These are phyloP conservation scores for Mythimna pallens DNA, from an alignment of 2,888 invertebrate genomes.

Conservation along the genomic window DNA sequence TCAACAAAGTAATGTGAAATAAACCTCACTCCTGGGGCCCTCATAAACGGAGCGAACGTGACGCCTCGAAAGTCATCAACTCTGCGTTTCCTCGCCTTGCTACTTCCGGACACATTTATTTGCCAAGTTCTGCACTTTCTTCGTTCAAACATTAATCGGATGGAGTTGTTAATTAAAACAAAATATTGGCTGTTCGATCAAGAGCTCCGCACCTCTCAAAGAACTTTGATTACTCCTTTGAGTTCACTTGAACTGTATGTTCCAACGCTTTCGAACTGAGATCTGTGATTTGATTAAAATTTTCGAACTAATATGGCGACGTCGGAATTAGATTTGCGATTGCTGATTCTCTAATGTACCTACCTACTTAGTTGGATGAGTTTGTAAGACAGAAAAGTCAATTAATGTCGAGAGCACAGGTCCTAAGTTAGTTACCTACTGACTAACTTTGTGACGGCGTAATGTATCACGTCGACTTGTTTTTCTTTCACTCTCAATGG, in stretches of 20 bases:
- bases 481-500: slow-evolving; percentile 1
- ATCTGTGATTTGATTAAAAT: slow-evolving; percentile 28
- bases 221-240: slow-evolving; percentile 25
- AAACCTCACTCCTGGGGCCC: slow-evolving; percentile 19
- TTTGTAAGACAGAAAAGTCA: slow-evolving; percentile 30
- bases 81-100: background rate
- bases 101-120: slow-evolving; percentile 40
- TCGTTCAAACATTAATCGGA: slow-evolving; percentile 44
- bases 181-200: slow-evolving; percentile 51
- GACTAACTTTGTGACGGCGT: slow-evolving; percentile 8
- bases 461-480: background rate
- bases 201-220: slow-evolving; percentile 11
- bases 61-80: slow-evolving; percentile 13
- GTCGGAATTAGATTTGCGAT: slow-evolving; percentile 19
- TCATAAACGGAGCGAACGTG: slow-evolving; percentile 46
- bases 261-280: slow-evolving; percentile 24
- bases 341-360: slow-evolving; percentile 12
- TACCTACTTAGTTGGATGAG: slow-evolving; percentile 14
- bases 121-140: slow-evolving; percentile 27
- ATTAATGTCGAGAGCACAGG: slow-evolving; percentile 23
- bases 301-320: slow-evolving; percentile 26
- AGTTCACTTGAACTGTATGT: slow-evolving; percentile 18
- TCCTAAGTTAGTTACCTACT: background rate
- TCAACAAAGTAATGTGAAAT: slow-evolving; percentile 49
- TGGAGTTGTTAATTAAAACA: slow-evolving; percentile 56